Evolutionary conservation across 2,113 vertebrate genomes (phyloP).

Genomic region (Pedetes capensis): DNA sequence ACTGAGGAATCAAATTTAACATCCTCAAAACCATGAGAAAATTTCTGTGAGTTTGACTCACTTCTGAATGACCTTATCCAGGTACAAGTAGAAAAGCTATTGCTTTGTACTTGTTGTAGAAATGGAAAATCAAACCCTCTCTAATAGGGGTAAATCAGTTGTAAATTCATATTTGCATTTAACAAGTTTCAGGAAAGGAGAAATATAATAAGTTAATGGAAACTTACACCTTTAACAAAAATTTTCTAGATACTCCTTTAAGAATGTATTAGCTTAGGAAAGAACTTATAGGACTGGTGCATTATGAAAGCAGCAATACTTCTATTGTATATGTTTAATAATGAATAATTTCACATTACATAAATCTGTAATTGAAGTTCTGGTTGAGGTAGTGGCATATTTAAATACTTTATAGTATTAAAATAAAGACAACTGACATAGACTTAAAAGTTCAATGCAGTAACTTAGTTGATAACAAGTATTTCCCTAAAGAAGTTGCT

Average conservation of each 20-base stretch:
- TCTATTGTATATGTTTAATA: neutral
- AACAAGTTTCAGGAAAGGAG: neutral
- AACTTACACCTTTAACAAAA: neutral
- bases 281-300: neutral
- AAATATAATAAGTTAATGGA: neutral
- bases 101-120: neutral
- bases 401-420: neutral
- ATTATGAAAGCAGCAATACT: neutral
- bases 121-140: neutral
- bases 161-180: neutral
- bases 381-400: neutral
- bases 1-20: constrained; percentile 10
- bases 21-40: neutral
- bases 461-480: neutral
- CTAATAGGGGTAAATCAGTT: neutral
- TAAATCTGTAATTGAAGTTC: neutral
- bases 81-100: neutral
- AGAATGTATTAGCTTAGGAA: neutral
- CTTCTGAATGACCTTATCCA: neutral
- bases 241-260: neutral
- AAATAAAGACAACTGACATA: neutral
- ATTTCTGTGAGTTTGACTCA: neutral
- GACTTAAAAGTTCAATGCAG: neutral
- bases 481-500: neutral
- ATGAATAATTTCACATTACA: neutral